A percentile compares a stretch with the other conserved stretches of the same genome.
Evolutionary conservation across 2,888 invertebrate species (phyloP).

Genomic region (Synanthedon vespiformis): DNA sequence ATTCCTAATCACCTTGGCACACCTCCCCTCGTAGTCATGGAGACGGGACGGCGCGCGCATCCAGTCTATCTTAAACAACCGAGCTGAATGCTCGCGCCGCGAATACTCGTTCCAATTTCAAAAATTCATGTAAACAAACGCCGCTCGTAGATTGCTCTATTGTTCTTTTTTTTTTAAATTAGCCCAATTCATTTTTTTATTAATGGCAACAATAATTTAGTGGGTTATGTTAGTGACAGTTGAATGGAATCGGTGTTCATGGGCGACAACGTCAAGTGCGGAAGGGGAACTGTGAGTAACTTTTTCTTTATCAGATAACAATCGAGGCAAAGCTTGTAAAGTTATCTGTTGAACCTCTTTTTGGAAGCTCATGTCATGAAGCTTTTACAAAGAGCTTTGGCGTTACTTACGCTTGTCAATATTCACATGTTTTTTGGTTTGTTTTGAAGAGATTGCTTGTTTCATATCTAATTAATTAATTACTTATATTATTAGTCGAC

Average conservation of each 20-base stretch:
- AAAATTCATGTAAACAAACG: not conserved
- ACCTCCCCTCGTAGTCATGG: constrained; percentile 38
- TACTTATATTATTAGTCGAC: too few species aligned
- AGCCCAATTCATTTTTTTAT: not conserved
- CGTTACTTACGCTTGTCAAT: not conserved
- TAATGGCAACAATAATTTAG: not conserved
- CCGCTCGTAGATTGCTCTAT: not conserved
- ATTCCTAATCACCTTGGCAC: not conserved
- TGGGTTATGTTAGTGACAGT: constrained; percentile 23
- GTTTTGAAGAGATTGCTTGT: too few species aligned
- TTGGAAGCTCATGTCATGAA: not conserved
- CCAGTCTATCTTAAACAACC: constrained; percentile 39
- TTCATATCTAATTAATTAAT: too few species aligned
- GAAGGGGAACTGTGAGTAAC: constrained; percentile 44
- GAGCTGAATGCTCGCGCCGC: constrained; percentile 34
- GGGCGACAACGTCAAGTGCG: constrained; percentile 46
- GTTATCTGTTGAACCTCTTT: not conserved
- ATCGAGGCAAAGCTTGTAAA: not conserved
- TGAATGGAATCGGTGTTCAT: constrained; percentile 17
- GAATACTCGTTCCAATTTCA: not conserved
- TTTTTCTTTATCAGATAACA: constrained; percentile 2
- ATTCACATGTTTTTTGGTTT: too few species aligned
- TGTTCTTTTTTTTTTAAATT: not conserved
- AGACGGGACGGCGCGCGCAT: constrained; percentile 58
- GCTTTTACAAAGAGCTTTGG: not conserved